phyloP scores from a whole-genome alignment of 2,888 invertebrate species.

The Tachystola acroxantha region DNA sequence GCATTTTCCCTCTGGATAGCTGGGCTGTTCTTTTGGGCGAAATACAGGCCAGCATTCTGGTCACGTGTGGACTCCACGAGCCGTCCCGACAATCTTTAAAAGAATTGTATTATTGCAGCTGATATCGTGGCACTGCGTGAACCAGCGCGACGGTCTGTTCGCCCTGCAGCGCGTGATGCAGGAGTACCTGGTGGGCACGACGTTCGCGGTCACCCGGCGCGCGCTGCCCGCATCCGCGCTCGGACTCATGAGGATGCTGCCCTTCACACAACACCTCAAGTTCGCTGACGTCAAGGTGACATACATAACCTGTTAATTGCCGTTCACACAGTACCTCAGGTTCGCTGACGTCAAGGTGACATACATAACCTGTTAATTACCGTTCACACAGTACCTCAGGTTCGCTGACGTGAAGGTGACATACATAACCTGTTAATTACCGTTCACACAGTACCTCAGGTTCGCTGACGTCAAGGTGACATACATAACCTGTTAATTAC shows the following conservation, averaged over 20 bases:
- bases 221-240: conserved; percentile 85
- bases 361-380: no score
- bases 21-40: no score
- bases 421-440: no score
- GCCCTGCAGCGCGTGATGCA: conserved; percentile 84
- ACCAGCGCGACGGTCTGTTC: conserved; percentile 46
- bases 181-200: conserved; percentile 88
- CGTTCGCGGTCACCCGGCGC: conserved; percentile 84
- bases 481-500: no score
- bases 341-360: no score
- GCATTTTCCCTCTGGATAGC: no score
- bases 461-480: conserved; percentile 82
- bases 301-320: no score
- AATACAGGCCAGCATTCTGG: no score
- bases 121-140: conserved; percentile 73
- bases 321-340: conserved; percentile 83
- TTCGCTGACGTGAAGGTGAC: conserved; percentile 82
- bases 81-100: no score
- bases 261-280: conserved; percentile 82
- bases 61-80: no score
- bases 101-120: no score
- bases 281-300: conserved; percentile 82
- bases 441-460: conserved; percentile 82
- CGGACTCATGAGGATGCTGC: conserved; percentile 82
- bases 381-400: conserved; percentile 82